These are phyloP conservation scores for Muntiacus reevesi DNA, from an alignment of 2,113 vertebrate species.

Conservation along the genomic window DNA sequence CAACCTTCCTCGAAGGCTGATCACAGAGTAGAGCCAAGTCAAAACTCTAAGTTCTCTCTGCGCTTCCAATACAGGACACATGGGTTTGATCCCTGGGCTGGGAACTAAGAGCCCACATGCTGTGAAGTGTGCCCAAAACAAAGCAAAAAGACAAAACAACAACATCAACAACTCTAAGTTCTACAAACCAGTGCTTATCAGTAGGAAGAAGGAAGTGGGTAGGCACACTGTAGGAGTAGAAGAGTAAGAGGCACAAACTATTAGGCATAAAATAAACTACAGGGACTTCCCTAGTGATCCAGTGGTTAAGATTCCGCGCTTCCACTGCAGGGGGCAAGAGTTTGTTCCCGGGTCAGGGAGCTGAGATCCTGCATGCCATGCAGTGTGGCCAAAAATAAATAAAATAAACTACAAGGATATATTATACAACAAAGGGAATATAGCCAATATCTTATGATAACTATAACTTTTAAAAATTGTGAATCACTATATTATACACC, in stretches of 20 bases:
- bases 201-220: neutral
- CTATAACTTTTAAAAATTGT: neutral
- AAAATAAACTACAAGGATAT: neutral
- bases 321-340: neutral
- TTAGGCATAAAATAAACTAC: neutral
- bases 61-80: neutral
- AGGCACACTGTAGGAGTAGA: neutral
- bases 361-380: neutral
- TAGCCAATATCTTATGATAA: neutral
- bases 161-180: neutral
- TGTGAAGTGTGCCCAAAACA: neutral
- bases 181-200: neutral
- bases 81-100: rapidly evolving
- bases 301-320: neutral
- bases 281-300: neutral
- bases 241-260: neutral
- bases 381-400: neutral
- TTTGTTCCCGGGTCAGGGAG: neutral
- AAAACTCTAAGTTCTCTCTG: neutral
- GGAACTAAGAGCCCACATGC: neutral
- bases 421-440: neutral
- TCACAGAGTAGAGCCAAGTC: neutral
- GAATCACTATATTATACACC: neutral
- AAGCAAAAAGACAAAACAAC: neutral
- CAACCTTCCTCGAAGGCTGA: neutral